Conservation (phyloP, 2,888 invertebrate genomes). For the Smittia sp. region DNA sequence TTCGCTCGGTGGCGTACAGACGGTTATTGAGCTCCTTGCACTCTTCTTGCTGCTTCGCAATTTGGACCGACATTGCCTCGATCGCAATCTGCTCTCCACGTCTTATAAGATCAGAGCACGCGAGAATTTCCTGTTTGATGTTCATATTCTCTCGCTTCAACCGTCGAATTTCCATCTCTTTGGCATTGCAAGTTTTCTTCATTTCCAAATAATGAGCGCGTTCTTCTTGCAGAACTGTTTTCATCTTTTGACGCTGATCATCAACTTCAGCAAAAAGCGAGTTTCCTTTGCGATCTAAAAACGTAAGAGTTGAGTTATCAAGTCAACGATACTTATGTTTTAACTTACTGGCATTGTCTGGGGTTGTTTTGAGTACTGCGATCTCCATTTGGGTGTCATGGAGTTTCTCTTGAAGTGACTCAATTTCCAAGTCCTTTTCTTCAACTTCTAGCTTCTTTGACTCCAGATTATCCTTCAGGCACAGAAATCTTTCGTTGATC, state of each 20-base stretch:
- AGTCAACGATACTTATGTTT: constrained; percentile 41
- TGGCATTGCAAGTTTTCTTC: constrained; percentile 51
- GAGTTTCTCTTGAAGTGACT: constrained; percentile 51
- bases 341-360: constrained; percentile 48
- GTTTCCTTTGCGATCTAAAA: constrained; percentile 61
- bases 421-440: constrained; percentile 49
- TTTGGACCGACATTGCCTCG: constrained; percentile 50
- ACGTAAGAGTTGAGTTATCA: no score
- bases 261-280: constrained; percentile 66
- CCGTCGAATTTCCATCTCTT: constrained; percentile 51
- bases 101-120: constrained; percentile 45
- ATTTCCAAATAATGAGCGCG: constrained; percentile 59
- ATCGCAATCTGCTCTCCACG: background rate
- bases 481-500: constrained; percentile 49
- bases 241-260: constrained; percentile 64
- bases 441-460: constrained; percentile 51
- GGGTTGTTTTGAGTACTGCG: constrained; percentile 46
- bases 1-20: constrained; percentile 48
- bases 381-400: constrained; percentile 50
- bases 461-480: constrained; percentile 50
- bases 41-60: constrained; percentile 47
- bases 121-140: constrained; percentile 51
- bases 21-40: constrained; percentile 49
- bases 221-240: constrained; percentile 58
- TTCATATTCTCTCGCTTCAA: constrained; percentile 52